Conservation (phyloP, 64 coral and sea anemone species). For the Montipora sp. region DNA sequence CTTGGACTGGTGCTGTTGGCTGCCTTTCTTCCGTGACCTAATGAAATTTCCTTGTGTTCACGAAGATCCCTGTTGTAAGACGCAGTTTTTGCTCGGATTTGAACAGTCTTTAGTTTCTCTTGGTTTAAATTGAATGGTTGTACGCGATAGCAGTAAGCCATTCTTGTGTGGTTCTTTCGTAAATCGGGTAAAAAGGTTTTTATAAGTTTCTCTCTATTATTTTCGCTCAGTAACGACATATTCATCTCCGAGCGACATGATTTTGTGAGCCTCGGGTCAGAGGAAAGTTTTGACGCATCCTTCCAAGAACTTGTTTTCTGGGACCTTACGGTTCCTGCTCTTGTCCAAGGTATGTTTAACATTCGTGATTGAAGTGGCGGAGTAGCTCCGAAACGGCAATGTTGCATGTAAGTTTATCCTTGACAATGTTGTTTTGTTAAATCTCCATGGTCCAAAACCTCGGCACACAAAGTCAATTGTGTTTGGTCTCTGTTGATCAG, state of each 20-base stretch:
- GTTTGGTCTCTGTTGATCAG: slow-evolving; percentile 5
- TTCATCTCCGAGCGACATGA: slow-evolving; percentile 80
- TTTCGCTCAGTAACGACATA: slow-evolving; percentile 64
- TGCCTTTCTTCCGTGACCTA: slow-evolving; percentile 76
- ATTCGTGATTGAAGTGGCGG: neutral
- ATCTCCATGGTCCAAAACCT: neutral
- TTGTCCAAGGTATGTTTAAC: slow-evolving; percentile 6
- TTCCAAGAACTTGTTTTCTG: neutral
- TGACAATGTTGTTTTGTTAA: neutral
- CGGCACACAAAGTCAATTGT: neutral
- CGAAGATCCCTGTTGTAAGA: slow-evolving; percentile 66
- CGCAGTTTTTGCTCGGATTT: slow-evolving; percentile 83
- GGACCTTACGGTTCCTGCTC: slow-evolving; percentile 28
- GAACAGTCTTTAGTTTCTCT: slow-evolving; percentile 91
- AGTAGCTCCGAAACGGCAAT: neutral
- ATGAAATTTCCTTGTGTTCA: slow-evolving; percentile 71
- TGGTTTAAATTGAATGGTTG: slow-evolving; percentile 77
- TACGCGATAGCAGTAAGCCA: slow-evolving; percentile 66
- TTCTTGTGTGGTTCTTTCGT: slow-evolving; percentile 66
- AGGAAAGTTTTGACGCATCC: neutral
- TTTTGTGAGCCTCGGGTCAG: slow-evolving; percentile 23
- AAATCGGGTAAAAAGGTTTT: slow-evolving; percentile 82
- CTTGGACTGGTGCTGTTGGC: slow-evolving; percentile 80
- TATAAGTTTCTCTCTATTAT: slow-evolving; percentile 72
- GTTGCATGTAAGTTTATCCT: neutral